Evolutionary conservation across 2,888 invertebrate genomes (phyloP).

Genomic region (Clostera curtula): DNA sequence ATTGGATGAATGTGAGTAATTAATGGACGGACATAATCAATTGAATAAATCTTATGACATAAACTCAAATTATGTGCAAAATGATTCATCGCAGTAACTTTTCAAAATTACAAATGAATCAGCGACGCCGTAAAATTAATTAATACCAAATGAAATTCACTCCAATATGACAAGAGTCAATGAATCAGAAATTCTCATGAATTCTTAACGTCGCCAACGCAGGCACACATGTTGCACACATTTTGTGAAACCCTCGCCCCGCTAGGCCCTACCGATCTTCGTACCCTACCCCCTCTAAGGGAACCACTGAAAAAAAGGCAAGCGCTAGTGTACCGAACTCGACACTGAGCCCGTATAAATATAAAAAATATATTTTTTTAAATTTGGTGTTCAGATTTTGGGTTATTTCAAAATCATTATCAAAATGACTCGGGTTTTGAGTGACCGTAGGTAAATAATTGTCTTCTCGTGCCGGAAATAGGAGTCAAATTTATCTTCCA

Average conservation of each 20-base stretch:
- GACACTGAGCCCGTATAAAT: constrained; percentile 32
- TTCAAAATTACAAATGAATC: constrained; percentile 14
- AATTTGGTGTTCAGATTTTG: no score
- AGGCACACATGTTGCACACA: constrained; percentile 59
- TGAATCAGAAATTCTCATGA: constrained; percentile 70
- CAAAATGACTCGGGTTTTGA: no score
- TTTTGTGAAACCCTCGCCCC: constrained; percentile 42
- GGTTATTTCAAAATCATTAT: no score
- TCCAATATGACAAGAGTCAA: constrained; percentile 42
- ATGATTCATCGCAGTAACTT: constrained; percentile 1
- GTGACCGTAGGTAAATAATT: no score
- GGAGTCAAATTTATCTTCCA: no score
- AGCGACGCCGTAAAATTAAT: constrained; percentile 16
- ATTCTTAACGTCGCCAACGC: constrained; percentile 36
- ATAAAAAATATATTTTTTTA: no score
- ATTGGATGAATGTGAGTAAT: no score
- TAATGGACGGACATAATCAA: no score
- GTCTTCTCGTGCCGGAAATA: no score
- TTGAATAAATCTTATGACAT: no score
- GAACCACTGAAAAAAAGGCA: constrained; percentile 64
- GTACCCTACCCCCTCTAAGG: constrained; percentile 41
- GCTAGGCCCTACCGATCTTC: constrained; percentile 30
- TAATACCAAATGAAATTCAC: constrained; percentile 25
- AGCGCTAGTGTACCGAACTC: constrained; percentile 22
- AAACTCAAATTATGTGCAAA: no score